A percentile compares a stretch with the other conserved stretches of the same genome.
Evolutionary conservation across 2,113 vertebrate genomes (phyloP).

Genomic region (Saguinus imperator): DNA sequence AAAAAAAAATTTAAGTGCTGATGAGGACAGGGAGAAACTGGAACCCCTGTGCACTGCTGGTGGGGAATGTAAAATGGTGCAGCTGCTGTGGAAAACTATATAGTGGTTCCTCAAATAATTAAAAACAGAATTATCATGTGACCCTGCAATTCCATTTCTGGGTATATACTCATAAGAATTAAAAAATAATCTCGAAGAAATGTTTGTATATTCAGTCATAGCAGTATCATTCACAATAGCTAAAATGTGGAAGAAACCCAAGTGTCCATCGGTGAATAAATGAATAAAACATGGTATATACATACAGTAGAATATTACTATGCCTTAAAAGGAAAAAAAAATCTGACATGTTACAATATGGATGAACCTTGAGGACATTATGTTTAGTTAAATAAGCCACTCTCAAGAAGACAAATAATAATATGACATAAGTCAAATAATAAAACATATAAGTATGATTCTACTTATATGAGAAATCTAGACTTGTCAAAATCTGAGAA

Average conservation of each 20-base stretch:
- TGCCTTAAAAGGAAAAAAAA: not conserved
- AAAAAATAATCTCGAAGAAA: not conserved
- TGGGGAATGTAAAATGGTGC: not conserved
- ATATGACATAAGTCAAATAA: too few species aligned
- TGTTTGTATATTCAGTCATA: not conserved
- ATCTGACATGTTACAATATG: not conserved
- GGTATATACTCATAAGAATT: not conserved
- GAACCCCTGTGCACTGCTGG: not conserved
- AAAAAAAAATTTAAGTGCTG: not conserved
- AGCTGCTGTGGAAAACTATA: not conserved
- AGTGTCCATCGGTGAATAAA: not conserved
- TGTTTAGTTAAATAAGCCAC: not conserved
- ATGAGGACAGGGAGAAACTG: not conserved
- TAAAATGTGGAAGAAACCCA: not conserved
- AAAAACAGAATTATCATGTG: not conserved
- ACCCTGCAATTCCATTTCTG: not conserved
- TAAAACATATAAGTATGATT: not conserved
- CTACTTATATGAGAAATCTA: not conserved
- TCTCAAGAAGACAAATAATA: not conserved
- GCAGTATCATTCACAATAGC: not conserved
- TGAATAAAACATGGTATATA: not conserved
- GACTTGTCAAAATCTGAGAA: not conserved
- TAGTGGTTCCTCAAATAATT: not conserved
- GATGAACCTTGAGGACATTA: not conserved
- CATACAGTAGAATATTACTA: not conserved